Conservation (phyloP, 1,140 invertebrate species). For the Dinothrombium tinctorium region DNA sequence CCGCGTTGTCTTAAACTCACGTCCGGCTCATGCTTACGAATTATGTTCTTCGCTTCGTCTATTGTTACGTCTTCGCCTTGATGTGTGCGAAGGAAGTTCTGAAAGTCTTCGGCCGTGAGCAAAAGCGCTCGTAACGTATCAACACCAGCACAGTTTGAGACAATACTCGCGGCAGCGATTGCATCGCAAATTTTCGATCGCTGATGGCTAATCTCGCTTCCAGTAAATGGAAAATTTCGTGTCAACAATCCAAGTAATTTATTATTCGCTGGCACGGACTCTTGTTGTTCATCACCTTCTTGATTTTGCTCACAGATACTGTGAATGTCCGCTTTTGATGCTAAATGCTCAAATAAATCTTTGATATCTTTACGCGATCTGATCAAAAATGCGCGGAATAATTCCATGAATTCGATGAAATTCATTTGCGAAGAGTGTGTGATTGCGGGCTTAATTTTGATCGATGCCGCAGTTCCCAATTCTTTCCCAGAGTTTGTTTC, state of each 20-base stretch:
- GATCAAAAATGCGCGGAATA: slow-evolving; percentile 60
- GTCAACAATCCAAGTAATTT: slow-evolving; percentile 36
- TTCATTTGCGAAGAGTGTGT: slow-evolving; percentile 67
- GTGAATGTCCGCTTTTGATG: slow-evolving; percentile 18
- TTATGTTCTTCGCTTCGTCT: slow-evolving; percentile 15
- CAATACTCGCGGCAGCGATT: slow-evolving; percentile 54
- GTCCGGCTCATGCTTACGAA: slow-evolving; percentile 72
- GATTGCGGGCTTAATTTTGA: slow-evolving; percentile 17
- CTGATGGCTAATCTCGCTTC: slow-evolving; percentile 27
- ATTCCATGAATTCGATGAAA: slow-evolving; percentile 69
- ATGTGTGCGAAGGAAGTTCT: slow-evolving; percentile 10
- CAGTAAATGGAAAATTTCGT: slow-evolving; percentile 29
- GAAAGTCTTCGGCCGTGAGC: slow-evolving; percentile 45
- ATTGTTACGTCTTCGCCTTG: slow-evolving; percentile 14
- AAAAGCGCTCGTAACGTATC: slow-evolving; percentile 58
- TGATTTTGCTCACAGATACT: slow-evolving; percentile 23
- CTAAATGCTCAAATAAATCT: slow-evolving; percentile 65
- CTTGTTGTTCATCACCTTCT: not conserved
- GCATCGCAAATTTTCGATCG: slow-evolving; percentile 52
- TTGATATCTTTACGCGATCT: slow-evolving; percentile 66
- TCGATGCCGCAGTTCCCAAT: not conserved
- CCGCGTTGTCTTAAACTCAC: slow-evolving; percentile 43
- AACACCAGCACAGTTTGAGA: slow-evolving; percentile 57
- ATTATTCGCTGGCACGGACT: slow-evolving; percentile 24
- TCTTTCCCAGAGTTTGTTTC: not conserved